Evolutionary conservation across 2,888 invertebrate genomes (phyloP), one percentile per base, ranked within the genome.

Genomic region (Buathra laborator): DNA sequence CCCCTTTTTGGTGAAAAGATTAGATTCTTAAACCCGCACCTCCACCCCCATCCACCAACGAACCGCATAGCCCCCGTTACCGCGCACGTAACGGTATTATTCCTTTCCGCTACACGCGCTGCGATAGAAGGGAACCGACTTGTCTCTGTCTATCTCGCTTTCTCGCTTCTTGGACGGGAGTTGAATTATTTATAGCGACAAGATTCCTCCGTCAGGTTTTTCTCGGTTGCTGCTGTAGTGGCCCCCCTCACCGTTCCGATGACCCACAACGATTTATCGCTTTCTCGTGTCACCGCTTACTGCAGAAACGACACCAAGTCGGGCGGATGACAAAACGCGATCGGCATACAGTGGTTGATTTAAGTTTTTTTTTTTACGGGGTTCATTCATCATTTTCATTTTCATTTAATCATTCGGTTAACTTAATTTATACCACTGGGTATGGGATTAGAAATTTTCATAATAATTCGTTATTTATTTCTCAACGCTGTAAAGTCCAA

Each of bases 101-200:
- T 56, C n/a, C 56, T 29, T 64, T 6, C 14, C 56, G 44, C 4
- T 67, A 67, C 46, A 67, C 51, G 51, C 51, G 51, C 24, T n/a
- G 24, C 24, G 62, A 79, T 19, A 46, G 56, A 14, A 46, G 56
- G 16, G 46, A 56, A 70, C 53, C 77, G 56, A 74, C 64, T 78
- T 72, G 72, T 72, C 53, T 51, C 24, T 46, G n/a, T 74, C 43
- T 70, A 37, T 68, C 64, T 77, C 62, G 79, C 74, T 79, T 59
- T 62, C 76, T 16, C 43, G 56, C 75, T 77, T 46, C 64, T 51
- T 56, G 82, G 84, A 89, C 89, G 90, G 83, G 84, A 70, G 56
- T 83, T 91, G 90, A 92, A 92, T 93, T 91, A 92, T 93, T 92
- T 93, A 93, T 92, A 88, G 87, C 86, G 74, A 81, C 84, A 84